Base-by-base conservation (phyloP, 2,888 invertebrate genomes). In the Chrysodeixis includens region DNA sequence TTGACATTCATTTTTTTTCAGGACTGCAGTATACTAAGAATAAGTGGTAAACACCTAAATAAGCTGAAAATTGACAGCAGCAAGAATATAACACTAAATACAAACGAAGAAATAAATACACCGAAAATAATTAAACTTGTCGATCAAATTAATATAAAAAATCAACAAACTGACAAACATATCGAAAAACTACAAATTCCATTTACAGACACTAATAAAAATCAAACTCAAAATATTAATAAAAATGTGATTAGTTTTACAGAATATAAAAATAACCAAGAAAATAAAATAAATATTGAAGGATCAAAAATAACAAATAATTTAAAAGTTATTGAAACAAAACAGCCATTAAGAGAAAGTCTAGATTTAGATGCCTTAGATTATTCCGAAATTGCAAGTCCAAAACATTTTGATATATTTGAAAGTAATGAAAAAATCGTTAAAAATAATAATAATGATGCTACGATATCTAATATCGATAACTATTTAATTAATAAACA, bases 1-100 rank as follows among this genome's bases (percentile, higher is more conserved):
- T n/a, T n/a, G n/a, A n/a, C n/a, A n/a, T n/a, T n/a, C n/a, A n/a
- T n/a, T n/a, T n/a, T 18, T 30, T 71, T 74, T 62, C 70, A 76
- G 64, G 69, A 78, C 0, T 30, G 64, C 0, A 86, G 80, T 74
- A 64, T 92, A 1, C 49, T 90, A 0, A 81, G 90, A 40, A 89
- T 89, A 0, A 55, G 56, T 1, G 92, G 91, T 0, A 86, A 82
- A 66, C 74, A 90, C 63, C 40, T 91, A 1, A 85, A 82, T 10
- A 56, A 69, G 0, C 32, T 90, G 0, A 87, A 84, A 76, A 82
- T 91, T 6, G 74, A 81, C 12, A 83, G 71, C 2, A 71, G 64
- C 1, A 88, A 84, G 61, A 22, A 18, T 49, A 66, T 79, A 12
- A 57, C 56, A 55, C 56, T 26, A 0, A 65, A 61, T 66, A 71